A percentile compares a stretch with the other conserved stretches of the same genome.
Evolutionary conservation across 1,140 invertebrate genomes (phyloP).

Genomic region (Euwallacea fornicatus): DNA sequence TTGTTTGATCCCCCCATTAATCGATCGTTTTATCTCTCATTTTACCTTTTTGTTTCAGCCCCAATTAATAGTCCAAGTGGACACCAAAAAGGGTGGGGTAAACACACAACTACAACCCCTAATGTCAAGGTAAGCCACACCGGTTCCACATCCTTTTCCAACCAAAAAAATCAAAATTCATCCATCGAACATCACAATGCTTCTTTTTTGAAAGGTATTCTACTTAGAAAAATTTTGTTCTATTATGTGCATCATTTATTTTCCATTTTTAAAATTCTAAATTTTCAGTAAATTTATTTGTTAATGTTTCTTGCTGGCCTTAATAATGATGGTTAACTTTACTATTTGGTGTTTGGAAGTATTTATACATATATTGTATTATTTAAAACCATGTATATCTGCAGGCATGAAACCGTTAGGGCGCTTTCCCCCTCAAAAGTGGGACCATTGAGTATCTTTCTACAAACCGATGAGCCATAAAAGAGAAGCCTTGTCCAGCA

Average conservation of each 20-base stretch:
- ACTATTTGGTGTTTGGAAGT: constrained; percentile 42
- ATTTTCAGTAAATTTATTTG: too few species aligned
- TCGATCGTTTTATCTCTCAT: neutral
- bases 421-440: constrained; percentile 36
- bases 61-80: constrained; percentile 50
- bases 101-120: constrained; percentile 45
- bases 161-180: constrained; percentile 43
- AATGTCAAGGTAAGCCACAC: constrained; percentile 53
- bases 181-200: constrained; percentile 51
- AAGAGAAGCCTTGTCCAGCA: constrained; percentile 22
- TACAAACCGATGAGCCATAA: neutral
- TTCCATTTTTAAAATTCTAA: too few species aligned
- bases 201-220: constrained; percentile 43
- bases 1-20: neutral
- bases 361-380: constrained; percentile 30
- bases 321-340: neutral
- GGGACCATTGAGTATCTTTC: constrained; percentile 20
- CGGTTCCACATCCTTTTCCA: constrained; percentile 35
- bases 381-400: constrained; percentile 51
- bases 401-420: constrained; percentile 43
- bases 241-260: too few species aligned
- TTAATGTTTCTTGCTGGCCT: too few species aligned
- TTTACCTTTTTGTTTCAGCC: constrained; percentile 46
- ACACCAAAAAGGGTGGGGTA: constrained; percentile 53
- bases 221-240: constrained; percentile 8